These are phyloP conservation scores for Apeira syringaria DNA, from an alignment of 2,888 invertebrate genomes.

Conservation along the genomic window DNA sequence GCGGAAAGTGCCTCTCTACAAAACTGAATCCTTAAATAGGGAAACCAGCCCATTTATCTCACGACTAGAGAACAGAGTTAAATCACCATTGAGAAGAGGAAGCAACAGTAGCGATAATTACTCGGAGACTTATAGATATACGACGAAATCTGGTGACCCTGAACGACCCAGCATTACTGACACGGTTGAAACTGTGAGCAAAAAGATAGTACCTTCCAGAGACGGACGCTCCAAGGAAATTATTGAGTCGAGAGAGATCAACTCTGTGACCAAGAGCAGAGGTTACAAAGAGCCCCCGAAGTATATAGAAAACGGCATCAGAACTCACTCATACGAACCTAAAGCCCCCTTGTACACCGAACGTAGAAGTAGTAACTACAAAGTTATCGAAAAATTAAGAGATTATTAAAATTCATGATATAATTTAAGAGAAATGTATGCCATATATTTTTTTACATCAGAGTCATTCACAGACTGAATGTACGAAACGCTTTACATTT, in stretches of 20 bases:
- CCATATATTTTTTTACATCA: constrained; percentile 67
- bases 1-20: constrained; percentile 68
- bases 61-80: constrained; percentile 70
- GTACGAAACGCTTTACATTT: constrained; percentile 59
- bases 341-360: constrained; percentile 68
- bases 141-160: constrained; percentile 87
- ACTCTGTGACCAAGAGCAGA: constrained; percentile 87
- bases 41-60: constrained; percentile 75
- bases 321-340: constrained; percentile 60
- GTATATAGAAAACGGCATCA: constrained; percentile 81
- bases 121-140: constrained; percentile 88
- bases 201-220: constrained; percentile 86
- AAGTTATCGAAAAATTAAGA: constrained; percentile 74
- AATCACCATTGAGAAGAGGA: constrained; percentile 83
- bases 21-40: constrained; percentile 75
- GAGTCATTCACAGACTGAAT: constrained; percentile 73
- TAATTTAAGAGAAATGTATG: constrained; percentile 35
- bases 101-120: constrained; percentile 88
- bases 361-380: constrained; percentile 73
- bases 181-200: constrained; percentile 87
- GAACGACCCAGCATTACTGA: constrained; percentile 87
- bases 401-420: constrained; percentile 57
- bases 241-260: constrained; percentile 88
- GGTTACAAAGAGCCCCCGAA: constrained; percentile 80
- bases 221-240: constrained; percentile 87